Evolutionary conservation across 2,113 vertebrate genomes (phyloP), one percentile per base, ranked within the genome.

Genomic region (Etheostoma spectabile): DNA sequence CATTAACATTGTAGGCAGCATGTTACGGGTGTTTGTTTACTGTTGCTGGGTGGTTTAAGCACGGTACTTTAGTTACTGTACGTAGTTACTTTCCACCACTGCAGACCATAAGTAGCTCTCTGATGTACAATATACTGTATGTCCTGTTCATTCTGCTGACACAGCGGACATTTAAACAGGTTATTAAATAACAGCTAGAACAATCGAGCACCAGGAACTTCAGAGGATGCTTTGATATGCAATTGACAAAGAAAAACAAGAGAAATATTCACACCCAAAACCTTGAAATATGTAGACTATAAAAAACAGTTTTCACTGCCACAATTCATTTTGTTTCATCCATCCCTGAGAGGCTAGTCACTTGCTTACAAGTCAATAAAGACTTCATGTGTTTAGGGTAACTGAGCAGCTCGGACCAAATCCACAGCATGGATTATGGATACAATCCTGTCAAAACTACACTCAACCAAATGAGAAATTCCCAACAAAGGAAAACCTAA

Each of bases 371-470:
- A 71, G 2, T 2, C 10, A 12, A 57, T 5, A 21, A 27, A 42
- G 11, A 14, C 57, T 27, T 12, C 38, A 2, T 65, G 19, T 14
- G 35, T 72, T 71, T 7, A 35, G 2, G 55, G 14, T 45, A 62
- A 61, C 8, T 22, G 10, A 66, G 69, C 46, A 57, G 48, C 48
- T 70, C 65, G 19, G n/a, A 64, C 2, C 27, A 70, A 38, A 49
- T 55, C 61, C 56, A 48, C 22, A 18, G 6, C 19, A 24, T 3
- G 57, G 69, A 68, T 74, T 62, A 56, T 42, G n/a, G n/a, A n/a
- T n/a, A n/a, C 27, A 27, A 45, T n/a, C n/a, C n/a, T n/a, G n/a
- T n/a, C n/a, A 38, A 74, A 82, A 55, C 18, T 24, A 8, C 13
- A 22, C 16, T 22, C 27, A 33, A n/a, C 35, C 14, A 13, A 55